Evolutionary conservation across 2,888 invertebrate species (phyloP), one percentile per base, ranked within the genome.

Genomic region (Caenorhabditis imperialis): DNA sequence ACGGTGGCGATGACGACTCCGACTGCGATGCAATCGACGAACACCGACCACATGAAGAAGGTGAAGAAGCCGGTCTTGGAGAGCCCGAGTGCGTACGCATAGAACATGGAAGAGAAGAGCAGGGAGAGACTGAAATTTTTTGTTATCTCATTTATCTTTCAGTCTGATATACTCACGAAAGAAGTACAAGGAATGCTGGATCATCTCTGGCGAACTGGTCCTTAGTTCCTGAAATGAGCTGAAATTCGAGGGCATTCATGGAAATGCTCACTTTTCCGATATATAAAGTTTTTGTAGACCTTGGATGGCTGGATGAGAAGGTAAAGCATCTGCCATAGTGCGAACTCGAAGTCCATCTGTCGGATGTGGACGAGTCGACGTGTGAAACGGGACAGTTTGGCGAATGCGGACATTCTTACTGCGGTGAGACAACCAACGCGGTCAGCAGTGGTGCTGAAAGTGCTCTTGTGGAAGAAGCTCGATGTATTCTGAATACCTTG

Each of bases 151-250:
- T n/a, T n/a, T n/a, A n/a, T n/a, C n/a, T n/a, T n/a, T n/a, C n/a
- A n/a, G n/a, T n/a, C n/a, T n/a, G n/a, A n/a, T n/a, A 2, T 12
- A 44, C 62, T 44, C 23, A 62, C 42, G 85, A 77, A 22, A 99
- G 91, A 65, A 99, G 91, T 20, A 99, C 95, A 84, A 99, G 90
- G 90, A 99, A 99, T 25, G 98, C 98, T 48, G 99, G 98, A 90
- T 99, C 99, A 90, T 99, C 98, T 89, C 98, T 91, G 0, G 98
- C 98, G 92, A 96, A 99, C 90, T 99, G 98, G 84, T 95, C 94
- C 90, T 98, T 98, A 72, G 96, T 96, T 90, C 96, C 96, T 96
- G 90, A 40, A 18, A n/a, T 22, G 14, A 18, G 6, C n/a, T 23
- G 20, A 47, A 18, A 2, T 22, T 22, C 20, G 14, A n/a, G 30